Evolutionary conservation across 2,797 vertebrate genomes (phyloP).

Genomic region (Luscinia megarhynchos): DNA sequence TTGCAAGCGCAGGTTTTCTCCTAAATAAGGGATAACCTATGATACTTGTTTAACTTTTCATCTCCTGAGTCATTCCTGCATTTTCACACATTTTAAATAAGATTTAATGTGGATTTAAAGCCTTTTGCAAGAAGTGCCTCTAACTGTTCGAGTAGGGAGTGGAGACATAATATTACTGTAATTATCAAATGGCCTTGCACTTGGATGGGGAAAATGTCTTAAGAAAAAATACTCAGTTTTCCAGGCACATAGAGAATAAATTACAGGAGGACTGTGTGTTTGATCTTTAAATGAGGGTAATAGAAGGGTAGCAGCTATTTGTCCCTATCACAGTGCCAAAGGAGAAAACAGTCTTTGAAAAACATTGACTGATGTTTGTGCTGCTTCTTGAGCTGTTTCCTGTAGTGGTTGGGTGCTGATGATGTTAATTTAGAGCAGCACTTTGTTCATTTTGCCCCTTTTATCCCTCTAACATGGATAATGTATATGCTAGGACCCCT

Average conservation of each 20-base stretch:
- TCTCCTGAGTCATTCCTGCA: neutral
- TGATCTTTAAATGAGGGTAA: constrained; percentile 31
- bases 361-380: neutral
- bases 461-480: neutral
- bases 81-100: constrained; percentile 32
- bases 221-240: neutral
- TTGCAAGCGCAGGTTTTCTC: neutral
- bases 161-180: neutral
- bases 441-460: constrained; percentile 17
- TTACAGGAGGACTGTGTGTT: neutral
- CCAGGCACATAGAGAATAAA: neutral
- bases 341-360: constrained; percentile 3
- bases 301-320: neutral
- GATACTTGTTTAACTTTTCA: neutral
- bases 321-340: neutral
- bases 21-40: neutral
- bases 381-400: neutral
- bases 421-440: neutral
- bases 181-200: constrained; percentile 29
- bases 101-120: constrained; percentile 7
- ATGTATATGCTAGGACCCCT: neutral
- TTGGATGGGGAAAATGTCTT: neutral
- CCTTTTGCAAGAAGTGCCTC: neutral
- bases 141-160: neutral
- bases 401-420: neutral